Evolutionary conservation across 2,113 vertebrate species (phyloP).

Genomic region (Eleginops maclovinus): DNA sequence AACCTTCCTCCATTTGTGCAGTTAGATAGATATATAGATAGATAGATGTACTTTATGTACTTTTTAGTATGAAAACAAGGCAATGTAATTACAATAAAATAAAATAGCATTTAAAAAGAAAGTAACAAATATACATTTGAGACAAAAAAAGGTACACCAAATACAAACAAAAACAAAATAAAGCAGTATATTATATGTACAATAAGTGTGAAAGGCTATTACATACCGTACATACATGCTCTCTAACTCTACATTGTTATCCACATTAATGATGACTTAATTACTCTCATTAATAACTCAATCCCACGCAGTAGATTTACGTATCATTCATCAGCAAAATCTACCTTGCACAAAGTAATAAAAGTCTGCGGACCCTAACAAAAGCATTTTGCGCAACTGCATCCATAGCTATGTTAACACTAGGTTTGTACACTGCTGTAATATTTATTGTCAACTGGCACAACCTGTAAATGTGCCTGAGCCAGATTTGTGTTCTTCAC

Average conservation of each 20-base stretch:
- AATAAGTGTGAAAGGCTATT: too few species aligned
- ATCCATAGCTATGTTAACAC: slow-evolving; percentile 29
- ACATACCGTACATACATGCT: not conserved
- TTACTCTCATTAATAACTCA: not conserved
- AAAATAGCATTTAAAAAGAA: too few species aligned
- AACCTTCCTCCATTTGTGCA: slow-evolving; percentile 20
- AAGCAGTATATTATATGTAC: too few species aligned
- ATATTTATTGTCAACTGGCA: slow-evolving; percentile 66
- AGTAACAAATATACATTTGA: too few species aligned
- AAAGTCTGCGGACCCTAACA: slow-evolving; percentile 36
- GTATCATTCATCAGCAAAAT: slow-evolving; percentile 48
- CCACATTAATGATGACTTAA: slow-evolving; percentile 10
- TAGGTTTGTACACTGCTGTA: slow-evolving; percentile 39
- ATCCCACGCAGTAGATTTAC: slow-evolving; percentile 42
- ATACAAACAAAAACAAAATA: too few species aligned
- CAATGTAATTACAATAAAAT: too few species aligned
- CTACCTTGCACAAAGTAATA: slow-evolving; percentile 55
- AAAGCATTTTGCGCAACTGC: slow-evolving; percentile 36
- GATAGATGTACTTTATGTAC: too few species aligned
- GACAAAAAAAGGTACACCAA: too few species aligned
- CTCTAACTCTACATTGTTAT: not conserved
- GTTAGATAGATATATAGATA: too few species aligned
- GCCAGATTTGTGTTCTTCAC: not conserved
- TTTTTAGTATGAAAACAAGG: too few species aligned
- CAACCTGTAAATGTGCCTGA: slow-evolving; percentile 16